Base-by-base conservation (phyloP, 2,113 vertebrate species). In the Ptilorrhoa leucosticta region DNA sequence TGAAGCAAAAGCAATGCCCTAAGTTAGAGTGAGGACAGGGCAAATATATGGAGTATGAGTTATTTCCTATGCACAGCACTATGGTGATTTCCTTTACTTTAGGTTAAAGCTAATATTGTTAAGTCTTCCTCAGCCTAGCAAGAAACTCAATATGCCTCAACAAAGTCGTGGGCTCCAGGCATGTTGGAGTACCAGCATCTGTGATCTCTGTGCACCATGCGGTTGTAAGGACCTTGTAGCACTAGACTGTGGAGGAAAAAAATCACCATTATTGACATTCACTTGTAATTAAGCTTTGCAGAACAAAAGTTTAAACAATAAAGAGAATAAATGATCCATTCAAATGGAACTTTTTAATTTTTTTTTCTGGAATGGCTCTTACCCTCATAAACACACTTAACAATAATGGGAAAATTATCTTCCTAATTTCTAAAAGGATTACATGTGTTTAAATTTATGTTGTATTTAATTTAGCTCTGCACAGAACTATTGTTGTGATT, bases 391-490 rank as follows among this genome's bases (percentile, higher is more conserved):
- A 78, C 1, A 6, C 39, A 39, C 45, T 91, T 68, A 87, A 12
- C 30, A 37, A 44, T 78, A 66, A 84, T 28, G 39, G 20, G 72
- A 70, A 87, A 87, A 70, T 91, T 63, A 82, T 37, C 51, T 95
- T 82, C 44, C 51, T 61, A 83, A 81, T 57, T 37, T 69, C 56
- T 69, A 69, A 45, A 68, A 87, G 63, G 26, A 75, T 81, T 75
- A 65, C 35, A 39, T 23, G 27, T 68, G 39, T 85, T 93, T 71
- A 85, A 87, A 90, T 89, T 90, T 87, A 44, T 82, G 31, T 44
- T 71, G 39, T 35, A 81, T 92, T 94, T 92, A 61, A 85, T 93
- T 88, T 83, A 80, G 20, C 7, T 93, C 27, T 86, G 22, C 44
- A 83, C 20, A 50, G 39, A 89, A 47, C 47, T 73, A 51, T 50